These are phyloP conservation scores for Alectura lathami DNA, from an alignment of 2,113 vertebrate species.

Conservation along the genomic window DNA sequence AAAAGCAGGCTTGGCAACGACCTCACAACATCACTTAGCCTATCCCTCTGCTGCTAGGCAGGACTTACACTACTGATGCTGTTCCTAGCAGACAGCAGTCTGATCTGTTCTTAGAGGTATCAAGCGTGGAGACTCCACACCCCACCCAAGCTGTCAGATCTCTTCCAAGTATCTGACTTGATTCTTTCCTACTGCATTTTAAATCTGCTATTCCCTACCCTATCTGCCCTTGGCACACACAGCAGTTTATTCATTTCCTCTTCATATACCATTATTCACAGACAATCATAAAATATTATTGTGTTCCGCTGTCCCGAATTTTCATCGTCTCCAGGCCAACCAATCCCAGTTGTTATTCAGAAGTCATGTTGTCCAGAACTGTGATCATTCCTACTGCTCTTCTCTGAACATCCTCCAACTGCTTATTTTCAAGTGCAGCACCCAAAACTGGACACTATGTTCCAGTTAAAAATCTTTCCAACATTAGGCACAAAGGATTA, in stretches of 20 bases:
- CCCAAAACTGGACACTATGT: background rate
- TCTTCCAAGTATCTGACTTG: background rate
- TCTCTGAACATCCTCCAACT: background rate
- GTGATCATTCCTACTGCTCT: background rate
- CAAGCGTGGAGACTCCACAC: background rate
- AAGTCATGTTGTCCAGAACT: background rate
- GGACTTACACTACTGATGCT: background rate
- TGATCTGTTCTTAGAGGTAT: background rate
- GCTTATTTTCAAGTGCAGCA: background rate
- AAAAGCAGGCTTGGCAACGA: background rate
- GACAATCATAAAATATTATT: background rate
- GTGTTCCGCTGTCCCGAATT: background rate
- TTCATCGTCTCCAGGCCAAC: background rate
- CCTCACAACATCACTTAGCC: background rate
- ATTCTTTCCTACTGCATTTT: background rate
- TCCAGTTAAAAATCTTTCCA: constrained; percentile 21
- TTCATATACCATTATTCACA: background rate
- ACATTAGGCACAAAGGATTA: background rate
- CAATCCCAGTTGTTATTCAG: background rate
- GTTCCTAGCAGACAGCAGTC: background rate
- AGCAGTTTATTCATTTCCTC: background rate
- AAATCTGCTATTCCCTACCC: background rate
- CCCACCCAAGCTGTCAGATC: background rate
- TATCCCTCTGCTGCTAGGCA: background rate
- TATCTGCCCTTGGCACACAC: background rate